Base-by-base conservation (phyloP, 2,113 vertebrate genomes). In the Galbula dea region DNA sequence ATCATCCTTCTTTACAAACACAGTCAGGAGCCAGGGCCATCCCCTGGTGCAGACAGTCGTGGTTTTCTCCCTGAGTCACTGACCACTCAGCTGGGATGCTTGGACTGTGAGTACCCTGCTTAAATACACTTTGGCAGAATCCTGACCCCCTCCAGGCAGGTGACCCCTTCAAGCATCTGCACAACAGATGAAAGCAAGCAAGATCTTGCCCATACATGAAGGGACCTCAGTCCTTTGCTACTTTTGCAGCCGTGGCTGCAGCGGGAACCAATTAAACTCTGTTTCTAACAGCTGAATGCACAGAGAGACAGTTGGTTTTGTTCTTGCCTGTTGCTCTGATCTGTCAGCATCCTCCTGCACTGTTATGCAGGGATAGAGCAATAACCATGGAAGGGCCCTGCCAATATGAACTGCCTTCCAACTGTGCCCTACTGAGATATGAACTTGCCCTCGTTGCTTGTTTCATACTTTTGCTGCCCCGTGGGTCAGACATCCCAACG, bases 391-490 rank as follows among this genome's bases (percentile, higher is more conserved):
- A 75, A 93, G 78, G 34, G 45, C 22, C 85, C 51, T 95, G 90
- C 89, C 92, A 94, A 74, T 86, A 89, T 83, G 94, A 92, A 83
- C 89, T 86, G 79, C 95, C 88, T 94, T 96, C 94, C 95, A 83
- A n/a, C 93, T 93, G 92, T 96, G 95, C 89, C 94, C 88, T 92
- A 93, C 94, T 94, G 96, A 88, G 94, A 96, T 93, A 93, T 83
- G 94, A 95, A 94, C 95, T 94, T 94, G 93, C 75, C 93, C 90
- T 94, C 76, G 1, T 73, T 89, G 87, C 86, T 90, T 87, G 57
- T 94, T 96, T 94, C 89, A 96, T 96, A 94, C 86, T 95, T 96
- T 76, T 84, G 77, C 89, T 94, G 95, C 94, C 90, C 94, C 45
- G 20, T 43, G 88, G 94, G 94, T 97, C 95, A 96, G 78, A 45